A percentile compares a stretch with the other conserved stretches of the same genome.
These are phyloP conservation scores for Agonopterix heracliana DNA, from an alignment of 2,888 invertebrate genomes.

Conservation along the genomic window DNA sequence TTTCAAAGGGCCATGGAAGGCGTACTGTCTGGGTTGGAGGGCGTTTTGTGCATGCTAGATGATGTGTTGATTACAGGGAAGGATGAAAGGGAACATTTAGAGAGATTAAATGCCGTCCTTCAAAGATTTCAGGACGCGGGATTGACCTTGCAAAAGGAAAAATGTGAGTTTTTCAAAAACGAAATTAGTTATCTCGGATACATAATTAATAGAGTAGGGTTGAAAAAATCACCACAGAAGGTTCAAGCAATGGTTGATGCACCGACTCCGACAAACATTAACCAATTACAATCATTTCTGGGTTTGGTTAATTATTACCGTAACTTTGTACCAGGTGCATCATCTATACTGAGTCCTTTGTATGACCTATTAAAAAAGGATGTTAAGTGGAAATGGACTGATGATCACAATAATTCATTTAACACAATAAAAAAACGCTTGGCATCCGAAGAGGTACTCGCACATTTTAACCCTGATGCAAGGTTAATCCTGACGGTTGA, in stretches of 20 bases:
- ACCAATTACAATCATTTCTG: no score
- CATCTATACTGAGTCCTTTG: constrained; percentile 6
- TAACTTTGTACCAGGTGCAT: constrained; percentile 10
- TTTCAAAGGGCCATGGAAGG: constrained; percentile 11
- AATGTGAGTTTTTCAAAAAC: constrained; percentile 15
- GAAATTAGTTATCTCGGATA: constrained; percentile 16
- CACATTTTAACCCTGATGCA: no score
- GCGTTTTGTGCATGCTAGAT: constrained; percentile 9
- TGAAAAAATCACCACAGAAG: constrained; percentile 15
- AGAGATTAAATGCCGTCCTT: constrained; percentile 11
- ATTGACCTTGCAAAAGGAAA: constrained; percentile 6
- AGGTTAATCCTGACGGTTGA: no score
- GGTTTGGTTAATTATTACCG: no score
- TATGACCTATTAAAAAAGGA: no score
- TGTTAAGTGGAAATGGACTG: no score
- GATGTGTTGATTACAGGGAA: constrained; percentile 10
- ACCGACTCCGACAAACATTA: constrained; percentile 5
- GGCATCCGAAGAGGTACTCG: no score
- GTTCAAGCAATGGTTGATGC: constrained; percentile 6
- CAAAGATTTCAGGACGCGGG: constrained; percentile 14
- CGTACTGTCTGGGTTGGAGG: constrained; percentile 5
- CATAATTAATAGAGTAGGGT: constrained; percentile 11
- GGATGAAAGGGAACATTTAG: neutral
- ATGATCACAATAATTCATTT: no score
- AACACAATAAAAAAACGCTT: no score